phyloP scores from a whole-genome alignment of 1,140 invertebrate species.

The Psilanteris sp. region DNA sequence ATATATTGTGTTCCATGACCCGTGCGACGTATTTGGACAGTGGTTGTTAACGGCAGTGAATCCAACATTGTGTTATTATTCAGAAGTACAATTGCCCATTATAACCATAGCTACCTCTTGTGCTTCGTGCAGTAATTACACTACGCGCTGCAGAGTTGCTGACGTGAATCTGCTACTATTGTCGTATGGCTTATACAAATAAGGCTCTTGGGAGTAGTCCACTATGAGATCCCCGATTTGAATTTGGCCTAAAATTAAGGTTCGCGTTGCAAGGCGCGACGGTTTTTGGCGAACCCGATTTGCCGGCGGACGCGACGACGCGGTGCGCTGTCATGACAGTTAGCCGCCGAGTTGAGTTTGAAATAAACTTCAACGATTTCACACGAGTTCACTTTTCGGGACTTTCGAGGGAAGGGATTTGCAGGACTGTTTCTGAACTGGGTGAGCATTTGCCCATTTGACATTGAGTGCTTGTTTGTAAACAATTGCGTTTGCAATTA shows the following conservation, averaged over 20 bases:
- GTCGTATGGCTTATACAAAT: slow-evolving; percentile 37
- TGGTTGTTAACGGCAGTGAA: slow-evolving; percentile 76
- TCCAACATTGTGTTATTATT: slow-evolving; percentile 74
- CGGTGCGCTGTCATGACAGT: too few relatives aligned
- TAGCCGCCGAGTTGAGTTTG: too few relatives aligned
- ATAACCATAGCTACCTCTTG: slow-evolving; percentile 72
- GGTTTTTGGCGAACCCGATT: too few relatives aligned
- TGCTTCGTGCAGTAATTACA: slow-evolving; percentile 74
- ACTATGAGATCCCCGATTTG: slow-evolving; percentile 30
- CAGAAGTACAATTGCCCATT: slow-evolving; percentile 74
- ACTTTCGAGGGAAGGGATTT: too few relatives aligned
- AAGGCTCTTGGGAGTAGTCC: slow-evolving; percentile 62
- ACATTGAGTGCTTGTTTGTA: too few relatives aligned
- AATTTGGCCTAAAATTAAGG: not conserved
- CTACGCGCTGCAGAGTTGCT: slow-evolving; percentile 65
- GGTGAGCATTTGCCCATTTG: too few relatives aligned
- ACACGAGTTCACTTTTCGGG: too few relatives aligned
- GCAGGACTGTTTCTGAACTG: too few relatives aligned
- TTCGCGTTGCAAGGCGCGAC: too few relatives aligned
- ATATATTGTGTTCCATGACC: slow-evolving; percentile 69
- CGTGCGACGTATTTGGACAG: slow-evolving; percentile 74
- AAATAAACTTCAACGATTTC: too few relatives aligned
- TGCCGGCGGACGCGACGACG: too few relatives aligned
- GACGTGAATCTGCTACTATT: slow-evolving; percentile 58
- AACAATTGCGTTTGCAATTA: too few relatives aligned